These are phyloP conservation scores for Clangula hyemalis DNA, from an alignment of 2,797 vertebrate species.

Conservation along the genomic window DNA sequence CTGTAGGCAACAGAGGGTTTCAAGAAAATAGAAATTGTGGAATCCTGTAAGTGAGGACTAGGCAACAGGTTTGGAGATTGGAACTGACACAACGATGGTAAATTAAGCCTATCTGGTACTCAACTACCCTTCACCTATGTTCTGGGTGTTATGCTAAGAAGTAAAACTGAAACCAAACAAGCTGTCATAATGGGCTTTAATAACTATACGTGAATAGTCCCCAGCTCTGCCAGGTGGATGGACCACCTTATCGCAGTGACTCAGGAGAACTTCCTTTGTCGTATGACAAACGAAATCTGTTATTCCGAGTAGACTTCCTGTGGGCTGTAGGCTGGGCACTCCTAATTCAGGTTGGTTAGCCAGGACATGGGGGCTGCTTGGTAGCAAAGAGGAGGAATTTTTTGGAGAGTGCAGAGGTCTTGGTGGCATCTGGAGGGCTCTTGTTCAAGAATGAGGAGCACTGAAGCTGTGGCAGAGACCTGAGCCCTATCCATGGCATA, in stretches of 20 bases:
- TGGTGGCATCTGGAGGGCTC: not conserved
- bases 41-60: not conserved
- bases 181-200: not conserved
- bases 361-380: not conserved
- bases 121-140: not conserved
- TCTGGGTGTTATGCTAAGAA: not conserved
- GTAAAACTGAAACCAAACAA: not conserved
- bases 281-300: not conserved
- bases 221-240: not conserved
- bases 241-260: not conserved
- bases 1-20: not conserved
- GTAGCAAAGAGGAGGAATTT: not conserved
- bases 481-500: accelerated
- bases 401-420: not conserved
- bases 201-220: not conserved
- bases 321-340: not conserved
- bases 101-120: not conserved
- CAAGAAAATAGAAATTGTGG: not conserved
- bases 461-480: not conserved
- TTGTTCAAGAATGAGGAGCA: not conserved
- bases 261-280: not conserved
- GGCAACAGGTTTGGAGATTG: not conserved
- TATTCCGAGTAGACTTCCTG: accelerated
- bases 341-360: not conserved
- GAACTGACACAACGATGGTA: not conserved